Evolutionary conservation across 2,113 vertebrate genomes (phyloP), one percentile per base, ranked within the genome.

Genomic region (Thomomys bottae): DNA sequence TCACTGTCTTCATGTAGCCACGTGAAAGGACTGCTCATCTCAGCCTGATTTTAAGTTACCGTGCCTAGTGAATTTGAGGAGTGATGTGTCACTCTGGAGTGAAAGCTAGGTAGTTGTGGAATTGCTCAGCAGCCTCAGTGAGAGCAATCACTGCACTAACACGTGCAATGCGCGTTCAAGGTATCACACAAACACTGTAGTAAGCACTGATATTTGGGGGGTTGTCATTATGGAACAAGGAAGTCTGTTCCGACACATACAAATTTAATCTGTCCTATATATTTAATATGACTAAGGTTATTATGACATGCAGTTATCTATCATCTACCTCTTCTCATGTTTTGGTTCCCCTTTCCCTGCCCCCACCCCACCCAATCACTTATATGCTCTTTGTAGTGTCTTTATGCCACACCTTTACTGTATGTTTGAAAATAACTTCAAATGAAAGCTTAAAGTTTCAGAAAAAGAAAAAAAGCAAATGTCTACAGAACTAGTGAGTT

Each of bases 401-500:
- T 36, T 75, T 42, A 45, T 89, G 76, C 24, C 30, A 38, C 0
- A 54, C 8, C 12, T 59, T 36, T 67, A 45, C 8, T 82, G 21
- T 72, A 40, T 57, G 10, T 42, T 83, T 77, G 42, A 94, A 59
- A 57, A 82, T 71, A 42, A 45, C 79, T 72, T 68, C 20, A 90
- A 73, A 83, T 12, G 59, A 59, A 76, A 81, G 5, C 10, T 64
- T n/a, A 83, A 40, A 40, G 24, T n/a, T 49, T 59, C 73, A 80
- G 38, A 54, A 77, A 36, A 61, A 57, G 17, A 36, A 59, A 34
- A n/a, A 38, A 17, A 1, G 3, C 5, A 45, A 54, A 79, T 32
- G 40, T 78, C 85, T 87, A 34, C 90, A 94, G 83, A 96, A 89
- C 40, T 42, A 2, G 95, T 88, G 63, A 61, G 84, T 90, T 94